Evolutionary conservation across 2,888 invertebrate genomes (phyloP), one percentile per base, ranked within the genome.

Genomic region (Eilema sororculum): DNA sequence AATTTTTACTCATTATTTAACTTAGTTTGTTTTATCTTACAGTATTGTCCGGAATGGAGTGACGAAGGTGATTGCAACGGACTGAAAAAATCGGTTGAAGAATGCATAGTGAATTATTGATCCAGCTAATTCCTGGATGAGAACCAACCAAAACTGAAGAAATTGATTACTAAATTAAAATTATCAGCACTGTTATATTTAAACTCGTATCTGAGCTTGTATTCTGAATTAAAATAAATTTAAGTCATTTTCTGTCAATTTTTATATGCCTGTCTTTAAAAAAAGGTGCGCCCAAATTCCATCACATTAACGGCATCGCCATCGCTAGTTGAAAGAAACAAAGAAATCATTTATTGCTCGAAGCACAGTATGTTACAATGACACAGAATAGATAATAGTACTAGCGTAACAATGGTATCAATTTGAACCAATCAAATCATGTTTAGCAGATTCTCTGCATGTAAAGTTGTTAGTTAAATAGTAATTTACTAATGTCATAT

Each of bases 1-100:
- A n/a, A n/a, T n/a, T n/a, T n/a, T n/a, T n/a, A n/a, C n/a, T 22
- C 5, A 25, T 24, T 9, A 28, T 20, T 60, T n/a, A 12, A 57
- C 1, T 16, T 20, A 25, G 13, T 8, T n/a, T 20, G 16, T 20
- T 22, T 64, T 64, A 9, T 56, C 3, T 76, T 67, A 4, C 69
- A 78, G 79, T n/a, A 69, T 25, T 78, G 78, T 37, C 25, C 67
- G 0, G 69, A 77, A 20, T 78, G 80, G 80, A 73, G 30, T 8
- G 65, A 61, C 2, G 52, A 59, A 20, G 71, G 12, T 9, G 16
- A 9, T 4, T 79, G 78, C 65, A 63, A 57, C 2, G 65, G 62
- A 60, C 41, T 68, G 1, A 72, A 68, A 41, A 69, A 52, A 46
- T 62, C 72, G n/a, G 69, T 61, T 0, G 33, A 68, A 33, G 62